Percentiles rank a stretch among this genome's conserved stretches.
These are phyloP conservation scores for Cervus canadensis DNA, from an alignment of 2,113 vertebrate species.

Conservation along the genomic window DNA sequence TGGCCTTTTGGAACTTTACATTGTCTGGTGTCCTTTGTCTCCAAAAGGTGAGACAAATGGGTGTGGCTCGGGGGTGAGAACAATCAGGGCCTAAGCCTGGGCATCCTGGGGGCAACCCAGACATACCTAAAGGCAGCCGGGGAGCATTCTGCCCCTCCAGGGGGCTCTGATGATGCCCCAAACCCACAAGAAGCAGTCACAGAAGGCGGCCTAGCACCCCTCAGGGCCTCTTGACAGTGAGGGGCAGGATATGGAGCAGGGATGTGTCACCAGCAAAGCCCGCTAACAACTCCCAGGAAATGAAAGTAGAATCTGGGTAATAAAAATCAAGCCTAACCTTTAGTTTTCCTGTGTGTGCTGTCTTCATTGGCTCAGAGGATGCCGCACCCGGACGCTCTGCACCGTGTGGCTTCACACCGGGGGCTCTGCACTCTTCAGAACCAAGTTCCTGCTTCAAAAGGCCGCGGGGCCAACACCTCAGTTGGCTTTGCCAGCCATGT, in stretches of 20 bases:
- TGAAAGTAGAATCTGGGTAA: neutral
- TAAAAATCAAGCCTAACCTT: neutral
- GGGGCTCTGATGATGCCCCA: neutral
- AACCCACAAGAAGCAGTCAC: neutral
- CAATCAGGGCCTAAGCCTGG: neutral
- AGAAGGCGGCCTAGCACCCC: neutral
- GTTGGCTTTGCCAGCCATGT: neutral
- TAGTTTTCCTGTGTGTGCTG: too few relatives aligned
- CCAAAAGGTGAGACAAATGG: neutral
- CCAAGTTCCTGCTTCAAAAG: neutral
- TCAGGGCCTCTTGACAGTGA: neutral
- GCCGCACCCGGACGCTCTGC: rapidly evolving
- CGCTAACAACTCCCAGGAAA: neutral
- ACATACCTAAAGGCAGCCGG: neutral
- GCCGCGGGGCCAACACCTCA: rapidly evolving
- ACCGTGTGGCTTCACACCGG: neutral
- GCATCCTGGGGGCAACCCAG: neutral
- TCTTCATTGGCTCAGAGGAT: neutral
- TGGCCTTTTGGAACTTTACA: neutral
- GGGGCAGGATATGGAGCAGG: neutral
- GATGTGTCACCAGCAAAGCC: neutral
- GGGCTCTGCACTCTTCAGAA: neutral
- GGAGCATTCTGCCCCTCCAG: neutral
- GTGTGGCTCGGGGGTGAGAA: rapidly evolving
- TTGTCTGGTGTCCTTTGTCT: neutral